Conservation (phyloP, 2,888 invertebrate genomes). For the Blomia tropicalis region DNA sequence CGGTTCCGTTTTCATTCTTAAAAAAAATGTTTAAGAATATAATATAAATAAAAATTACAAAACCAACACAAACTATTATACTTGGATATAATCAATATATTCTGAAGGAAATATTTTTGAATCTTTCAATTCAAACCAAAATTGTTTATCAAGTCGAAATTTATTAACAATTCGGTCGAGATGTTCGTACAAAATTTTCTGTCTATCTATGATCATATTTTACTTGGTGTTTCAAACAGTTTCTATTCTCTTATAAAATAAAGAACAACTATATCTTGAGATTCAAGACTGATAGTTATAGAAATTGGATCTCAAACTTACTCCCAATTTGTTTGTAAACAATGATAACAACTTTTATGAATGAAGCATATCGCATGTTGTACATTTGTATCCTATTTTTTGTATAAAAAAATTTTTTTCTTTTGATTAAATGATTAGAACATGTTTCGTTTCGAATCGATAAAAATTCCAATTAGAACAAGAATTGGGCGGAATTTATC, state of each 20-base stretch:
- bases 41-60: neutral
- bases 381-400: too few relatives aligned
- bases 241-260: neutral
- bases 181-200: neutral
- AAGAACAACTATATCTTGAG: neutral
- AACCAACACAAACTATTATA: too few relatives aligned
- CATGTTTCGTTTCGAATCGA: too few relatives aligned
- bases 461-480: too few relatives aligned
- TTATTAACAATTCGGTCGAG: neutral
- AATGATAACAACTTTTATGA: neutral
- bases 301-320: neutral
- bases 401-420: too few relatives aligned
- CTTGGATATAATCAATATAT: neutral
- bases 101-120: neutral
- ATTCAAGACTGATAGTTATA: neutral
- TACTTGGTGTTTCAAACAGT: too few relatives aligned
- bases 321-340: neutral
- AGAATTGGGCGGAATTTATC: too few relatives aligned
- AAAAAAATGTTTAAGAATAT: neutral
- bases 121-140: neutral
- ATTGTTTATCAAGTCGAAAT: neutral
- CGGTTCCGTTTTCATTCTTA: constrained; percentile 1
- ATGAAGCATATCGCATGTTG: too few relatives aligned
- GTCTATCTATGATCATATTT: neutral
- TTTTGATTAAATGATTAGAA: too few relatives aligned